Percentiles rank a stretch among this genome's conserved stretches.
These are phyloP conservation scores for Tupaia tana DNA, from an alignment of 2,113 vertebrate species.

Conservation along the genomic window DNA sequence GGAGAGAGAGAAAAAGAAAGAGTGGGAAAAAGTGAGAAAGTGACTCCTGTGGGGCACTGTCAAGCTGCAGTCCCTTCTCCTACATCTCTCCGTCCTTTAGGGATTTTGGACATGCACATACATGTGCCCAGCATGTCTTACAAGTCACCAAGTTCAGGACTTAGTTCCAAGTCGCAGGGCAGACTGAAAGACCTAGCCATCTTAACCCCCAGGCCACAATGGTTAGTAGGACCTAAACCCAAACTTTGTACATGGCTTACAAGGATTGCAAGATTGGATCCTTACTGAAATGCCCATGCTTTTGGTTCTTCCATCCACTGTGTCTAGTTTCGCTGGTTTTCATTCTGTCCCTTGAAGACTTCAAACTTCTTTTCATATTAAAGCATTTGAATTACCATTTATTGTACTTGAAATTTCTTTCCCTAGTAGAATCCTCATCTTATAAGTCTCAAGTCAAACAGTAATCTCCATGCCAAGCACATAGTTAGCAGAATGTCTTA, in stretches of 20 bases:
- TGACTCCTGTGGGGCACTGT: too few relatives aligned
- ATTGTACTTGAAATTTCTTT: background rate
- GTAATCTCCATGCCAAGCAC: background rate
- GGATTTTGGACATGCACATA: too few relatives aligned
- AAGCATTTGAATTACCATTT: background rate
- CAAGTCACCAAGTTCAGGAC: too few relatives aligned
- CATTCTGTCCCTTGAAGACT: background rate
- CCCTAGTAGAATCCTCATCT: background rate
- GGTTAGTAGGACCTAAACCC: too few relatives aligned
- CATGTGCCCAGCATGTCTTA: too few relatives aligned
- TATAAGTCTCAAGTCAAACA: background rate
- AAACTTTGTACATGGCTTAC: background rate
- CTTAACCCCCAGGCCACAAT: too few relatives aligned
- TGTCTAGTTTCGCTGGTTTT: background rate
- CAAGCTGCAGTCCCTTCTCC: too few relatives aligned
- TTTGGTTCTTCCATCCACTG: rapidly evolving
- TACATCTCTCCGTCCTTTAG: too few relatives aligned
- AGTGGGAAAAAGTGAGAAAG: too few relatives aligned
- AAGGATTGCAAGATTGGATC: background rate
- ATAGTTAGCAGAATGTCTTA: background rate
- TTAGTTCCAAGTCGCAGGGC: too few relatives aligned
- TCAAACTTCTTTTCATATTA: background rate
- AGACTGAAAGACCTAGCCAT: too few relatives aligned
- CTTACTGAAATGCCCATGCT: background rate
- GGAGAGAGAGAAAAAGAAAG: too few relatives aligned